Evolutionary conservation across 2,113 vertebrate species (phyloP).

Genomic region (Myotis yumanensis): DNA sequence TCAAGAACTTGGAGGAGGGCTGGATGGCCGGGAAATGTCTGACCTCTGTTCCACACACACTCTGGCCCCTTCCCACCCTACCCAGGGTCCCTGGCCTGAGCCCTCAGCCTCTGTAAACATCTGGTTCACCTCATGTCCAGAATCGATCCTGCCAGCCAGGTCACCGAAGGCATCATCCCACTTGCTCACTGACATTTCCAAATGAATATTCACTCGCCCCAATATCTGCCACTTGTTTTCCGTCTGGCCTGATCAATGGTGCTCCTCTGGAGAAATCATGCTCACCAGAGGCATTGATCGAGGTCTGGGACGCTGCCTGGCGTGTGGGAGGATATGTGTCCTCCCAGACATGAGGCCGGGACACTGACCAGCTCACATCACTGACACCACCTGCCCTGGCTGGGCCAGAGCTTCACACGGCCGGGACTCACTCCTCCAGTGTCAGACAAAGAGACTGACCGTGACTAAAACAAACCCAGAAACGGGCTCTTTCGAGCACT

Average conservation of each 20-base stretch:
- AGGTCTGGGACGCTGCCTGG: background rate
- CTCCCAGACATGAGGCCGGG: background rate
- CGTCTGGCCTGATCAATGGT: conserved; percentile 78
- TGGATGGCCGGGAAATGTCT: background rate
- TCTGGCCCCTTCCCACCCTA: background rate
- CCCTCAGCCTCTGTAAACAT: background rate
- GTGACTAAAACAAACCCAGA: background rate
- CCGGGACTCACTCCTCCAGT: background rate
- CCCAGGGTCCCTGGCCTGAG: background rate
- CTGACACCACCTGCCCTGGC: accelerated
- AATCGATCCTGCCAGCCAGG: conserved; percentile 66
- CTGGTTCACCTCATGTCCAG: conserved; percentile 62
- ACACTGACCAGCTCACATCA: background rate
- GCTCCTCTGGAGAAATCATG: conserved; percentile 67
- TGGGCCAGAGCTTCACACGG: background rate
- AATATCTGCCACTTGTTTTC: conserved; percentile 76
- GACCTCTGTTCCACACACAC: background rate
- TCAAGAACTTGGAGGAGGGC: background rate
- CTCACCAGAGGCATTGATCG: conserved; percentile 74
- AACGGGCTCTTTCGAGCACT: background rate
- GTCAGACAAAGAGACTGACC: background rate
- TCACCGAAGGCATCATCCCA: conserved; percentile 57
- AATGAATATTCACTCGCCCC: conserved; percentile 79
- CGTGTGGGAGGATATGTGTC: accelerated
- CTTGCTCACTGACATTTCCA: conserved; percentile 74